These are phyloP conservation scores for Paracentrotus lividus DNA, from an alignment of 53 echinoderm and acorn worm species.

Conservation along the genomic window DNA sequence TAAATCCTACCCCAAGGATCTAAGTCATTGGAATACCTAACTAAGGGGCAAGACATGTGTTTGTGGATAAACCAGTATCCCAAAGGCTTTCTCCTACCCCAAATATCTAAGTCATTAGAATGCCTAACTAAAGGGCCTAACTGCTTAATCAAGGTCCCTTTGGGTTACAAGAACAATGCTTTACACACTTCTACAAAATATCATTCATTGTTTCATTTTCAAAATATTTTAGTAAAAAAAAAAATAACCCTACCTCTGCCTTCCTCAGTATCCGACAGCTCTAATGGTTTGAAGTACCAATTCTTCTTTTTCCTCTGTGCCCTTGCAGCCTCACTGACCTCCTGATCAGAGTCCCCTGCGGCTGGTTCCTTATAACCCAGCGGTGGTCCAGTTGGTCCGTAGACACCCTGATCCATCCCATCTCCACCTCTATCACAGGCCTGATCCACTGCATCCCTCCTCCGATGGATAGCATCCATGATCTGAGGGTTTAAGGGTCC, in stretches of 20 bases:
- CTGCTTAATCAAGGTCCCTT: too few species aligned
- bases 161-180: too few species aligned
- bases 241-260: slow-evolving; percentile 73
- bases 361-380: neutral
- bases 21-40: too few species aligned
- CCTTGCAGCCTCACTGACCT: slow-evolving; percentile 3
- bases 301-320: slow-evolving; percentile 65
- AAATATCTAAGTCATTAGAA: too few species aligned
- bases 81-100: too few species aligned
- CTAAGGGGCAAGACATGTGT: too few species aligned
- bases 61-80: too few species aligned
- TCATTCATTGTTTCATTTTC: too few species aligned
- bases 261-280: slow-evolving; percentile 77
- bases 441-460: slow-evolving; percentile 66
- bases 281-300: slow-evolving; percentile 85
- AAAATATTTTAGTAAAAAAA: neutral
- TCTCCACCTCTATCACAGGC: slow-evolving; percentile 42
- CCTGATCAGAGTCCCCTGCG: slow-evolving; percentile 53
- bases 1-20: too few species aligned
- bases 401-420: neutral
- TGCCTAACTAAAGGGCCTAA: too few species aligned
- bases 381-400: slow-evolving; percentile 41
- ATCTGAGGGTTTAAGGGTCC: slow-evolving; percentile 66
- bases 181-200: too few species aligned
- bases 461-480: slow-evolving; percentile 54